Conservation (phyloP, 1,140 invertebrate species). For the Dendroctonus ponderosae region DNA sequence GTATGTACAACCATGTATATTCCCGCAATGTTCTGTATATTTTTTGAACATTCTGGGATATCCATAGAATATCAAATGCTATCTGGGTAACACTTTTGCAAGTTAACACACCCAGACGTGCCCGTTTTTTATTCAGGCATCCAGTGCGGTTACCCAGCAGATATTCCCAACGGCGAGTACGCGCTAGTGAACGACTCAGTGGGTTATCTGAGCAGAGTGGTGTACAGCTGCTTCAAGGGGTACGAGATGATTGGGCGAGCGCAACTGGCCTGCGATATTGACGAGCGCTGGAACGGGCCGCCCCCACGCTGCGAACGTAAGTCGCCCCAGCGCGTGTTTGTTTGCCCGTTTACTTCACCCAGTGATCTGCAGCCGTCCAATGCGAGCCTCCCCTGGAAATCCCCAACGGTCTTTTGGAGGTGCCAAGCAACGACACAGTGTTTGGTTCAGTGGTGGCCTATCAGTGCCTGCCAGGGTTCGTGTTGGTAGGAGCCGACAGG, state of each 20-base stretch:
- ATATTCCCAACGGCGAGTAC: conserved; percentile 80
- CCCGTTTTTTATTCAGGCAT: conserved; percentile 65
- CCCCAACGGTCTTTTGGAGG: conserved; percentile 66
- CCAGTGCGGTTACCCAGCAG: conserved; percentile 85
- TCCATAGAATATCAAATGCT: too few species aligned
- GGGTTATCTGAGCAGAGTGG: conserved; percentile 79
- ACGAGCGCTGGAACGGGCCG: conserved; percentile 91
- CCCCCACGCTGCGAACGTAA: conserved; percentile 83
- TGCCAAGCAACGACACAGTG: conserved; percentile 64
- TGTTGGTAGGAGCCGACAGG: conserved; percentile 65
- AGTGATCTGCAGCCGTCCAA: conserved; percentile 60
- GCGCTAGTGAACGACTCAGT: conserved; percentile 79
- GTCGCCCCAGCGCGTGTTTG: conserved; percentile 35
- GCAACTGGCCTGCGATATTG: conserved; percentile 84
- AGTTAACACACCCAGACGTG: too few species aligned
- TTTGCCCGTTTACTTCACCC: not conserved
- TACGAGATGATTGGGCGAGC: conserved; percentile 80
- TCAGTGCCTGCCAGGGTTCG: conserved; percentile 69
- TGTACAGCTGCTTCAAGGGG: conserved; percentile 80
- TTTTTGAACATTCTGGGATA: too few species aligned
- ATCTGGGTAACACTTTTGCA: too few species aligned
- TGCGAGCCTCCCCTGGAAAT: conserved; percentile 73
- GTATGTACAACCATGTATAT: too few species aligned
- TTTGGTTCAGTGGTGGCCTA: conserved; percentile 74
- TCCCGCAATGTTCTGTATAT: too few species aligned